A percentile compares a stretch with the other conserved stretches of the same genome.
phyloP scores from a whole-genome alignment of 64 coral and sea anemone genomes.

The Orbicella faveolata region DNA sequence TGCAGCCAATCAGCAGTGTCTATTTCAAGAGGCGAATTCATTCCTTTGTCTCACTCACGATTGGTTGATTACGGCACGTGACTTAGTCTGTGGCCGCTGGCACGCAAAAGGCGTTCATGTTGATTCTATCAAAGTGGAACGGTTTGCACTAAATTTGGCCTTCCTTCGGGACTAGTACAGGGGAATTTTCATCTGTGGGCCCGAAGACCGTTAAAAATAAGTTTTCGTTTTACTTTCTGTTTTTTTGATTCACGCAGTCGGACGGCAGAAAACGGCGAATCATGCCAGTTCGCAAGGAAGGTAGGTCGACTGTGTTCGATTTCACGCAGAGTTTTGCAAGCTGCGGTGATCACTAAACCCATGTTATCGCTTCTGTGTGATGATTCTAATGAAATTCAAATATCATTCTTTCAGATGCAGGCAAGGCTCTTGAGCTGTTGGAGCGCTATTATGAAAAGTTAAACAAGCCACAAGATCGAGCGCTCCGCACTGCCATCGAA shows the following conservation, averaged over 20 bases:
- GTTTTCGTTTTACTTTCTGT: neutral
- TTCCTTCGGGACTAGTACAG: neutral
- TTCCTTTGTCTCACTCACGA: constrained; percentile 12
- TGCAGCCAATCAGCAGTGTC: neutral
- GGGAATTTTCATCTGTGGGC: neutral
- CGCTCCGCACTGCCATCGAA: constrained; percentile 87
- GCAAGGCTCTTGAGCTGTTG: constrained; percentile 79
- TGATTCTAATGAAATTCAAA: constrained; percentile 29
- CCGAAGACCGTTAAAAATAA: neutral
- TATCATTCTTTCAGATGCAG: constrained; percentile 71
- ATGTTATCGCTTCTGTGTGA: constrained; percentile 12
- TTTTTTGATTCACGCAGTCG: neutral
- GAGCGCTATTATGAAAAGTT: constrained; percentile 93
- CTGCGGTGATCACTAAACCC: neutral
- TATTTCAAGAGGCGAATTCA: neutral
- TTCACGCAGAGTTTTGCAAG: neutral
- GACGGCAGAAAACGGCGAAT: neutral
- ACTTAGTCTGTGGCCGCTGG: constrained; percentile 43
- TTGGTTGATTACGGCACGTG: constrained; percentile 49
- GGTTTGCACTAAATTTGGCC: constrained; percentile 1
- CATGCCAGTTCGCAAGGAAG: constrained; percentile 57
- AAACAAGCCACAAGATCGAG: constrained; percentile 92
- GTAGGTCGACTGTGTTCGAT: constrained; percentile 10
- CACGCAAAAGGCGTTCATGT: constrained; percentile 65
- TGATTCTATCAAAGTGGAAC: constrained; percentile 14